Base-by-base conservation (phyloP, 2,888 invertebrate genomes). In the Carterocephalus palaemon region DNA sequence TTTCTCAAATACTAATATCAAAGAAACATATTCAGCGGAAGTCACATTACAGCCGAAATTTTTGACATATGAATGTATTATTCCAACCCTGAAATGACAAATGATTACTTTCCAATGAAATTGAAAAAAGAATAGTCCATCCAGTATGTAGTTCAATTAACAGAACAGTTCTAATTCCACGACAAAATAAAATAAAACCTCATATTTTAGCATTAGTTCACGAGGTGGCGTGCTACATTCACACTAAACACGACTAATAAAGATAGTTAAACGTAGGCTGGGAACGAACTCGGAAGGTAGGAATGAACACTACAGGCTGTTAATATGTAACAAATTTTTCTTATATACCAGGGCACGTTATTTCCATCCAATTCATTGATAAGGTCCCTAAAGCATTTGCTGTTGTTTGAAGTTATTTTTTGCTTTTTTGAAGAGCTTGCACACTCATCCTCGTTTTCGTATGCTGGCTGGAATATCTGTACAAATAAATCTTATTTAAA, bases 261-360 rank as follows among this genome's bases (percentile, higher is more conserved):
- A n/a, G n/a, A n/a, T n/a, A n/a, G n/a, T n/a, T n/a, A n/a, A n/a
- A n/a, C n/a, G n/a, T n/a, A n/a, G n/a, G n/a, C n/a, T n/a, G n/a
- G n/a, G n/a, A n/a, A n/a, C n/a, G n/a, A n/a, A n/a, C n/a, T n/a
- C n/a, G n/a, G n/a, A n/a, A n/a, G n/a, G n/a, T n/a, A n/a, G n/a
- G n/a, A n/a, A n/a, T n/a, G n/a, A n/a, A n/a, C n/a, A n/a, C n/a
- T 19, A 4, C 19, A 19, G 6, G 19, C 19, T 19, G 19, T 4
- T 19, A 19, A n/a, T n/a, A n/a, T n/a, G 19, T 19, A 19, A 19
- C 19, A 19, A 19, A 19, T 4, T 19, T n/a, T n/a, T n/a, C n/a
- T n/a, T n/a, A n/a, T n/a, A n/a, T 64, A 86, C 87, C 87, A 87
- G 24, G 83, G 80, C 16, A 73, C 47, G 52, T 60, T 66, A 61